Percentiles rank a stretch among this genome's conserved stretches.
These are phyloP conservation scores for Ceraclea dissimilis DNA, from an alignment of 2,888 invertebrate species.

Conservation along the genomic window DNA sequence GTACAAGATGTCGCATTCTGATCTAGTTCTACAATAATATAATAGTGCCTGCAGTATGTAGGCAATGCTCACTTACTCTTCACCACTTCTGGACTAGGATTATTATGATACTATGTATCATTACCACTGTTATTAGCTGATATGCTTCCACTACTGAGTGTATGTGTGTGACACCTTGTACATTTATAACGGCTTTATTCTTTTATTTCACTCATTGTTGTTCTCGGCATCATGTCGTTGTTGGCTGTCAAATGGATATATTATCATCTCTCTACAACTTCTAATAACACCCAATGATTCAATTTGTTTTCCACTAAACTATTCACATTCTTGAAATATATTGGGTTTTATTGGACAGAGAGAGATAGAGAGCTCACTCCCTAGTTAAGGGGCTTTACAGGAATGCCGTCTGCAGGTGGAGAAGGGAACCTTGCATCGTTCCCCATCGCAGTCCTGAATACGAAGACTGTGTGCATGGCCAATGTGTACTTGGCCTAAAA, in stretches of 20 bases:
- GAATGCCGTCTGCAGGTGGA: conserved; percentile 24
- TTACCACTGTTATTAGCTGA: too few relatives aligned
- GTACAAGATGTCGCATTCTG: conserved; percentile 26
- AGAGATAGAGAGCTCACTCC: conserved; percentile 14
- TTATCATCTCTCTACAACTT: conserved; percentile 11
- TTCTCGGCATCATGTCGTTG: conserved; percentile 30
- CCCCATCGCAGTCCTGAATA: conserved; percentile 48
- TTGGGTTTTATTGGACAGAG: conserved; percentile 6
- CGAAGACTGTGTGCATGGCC: conserved; percentile 54
- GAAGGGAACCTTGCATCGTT: conserved; percentile 26
- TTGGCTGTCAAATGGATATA: conserved; percentile 22
- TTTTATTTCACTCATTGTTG: conserved; percentile 31
- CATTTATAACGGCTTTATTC: conserved; percentile 24
- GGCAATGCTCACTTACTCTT: too few relatives aligned
- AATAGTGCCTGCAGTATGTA: not conserved
- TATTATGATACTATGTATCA: too few relatives aligned
- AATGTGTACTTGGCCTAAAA: conserved; percentile 28
- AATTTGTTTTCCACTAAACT: too few relatives aligned
- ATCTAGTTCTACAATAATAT: not conserved
- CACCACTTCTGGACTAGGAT: too few relatives aligned
- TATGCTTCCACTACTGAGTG: conserved; percentile 17
- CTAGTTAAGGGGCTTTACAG: conserved; percentile 25
- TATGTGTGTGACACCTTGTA: conserved; percentile 26
- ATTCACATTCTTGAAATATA: too few relatives aligned
- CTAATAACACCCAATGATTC: conserved; percentile 16